A percentile compares a stretch with the other conserved stretches of the same genome.
Conservation (phyloP, 2,797 vertebrate genomes). For the Diceros bicornis region DNA sequence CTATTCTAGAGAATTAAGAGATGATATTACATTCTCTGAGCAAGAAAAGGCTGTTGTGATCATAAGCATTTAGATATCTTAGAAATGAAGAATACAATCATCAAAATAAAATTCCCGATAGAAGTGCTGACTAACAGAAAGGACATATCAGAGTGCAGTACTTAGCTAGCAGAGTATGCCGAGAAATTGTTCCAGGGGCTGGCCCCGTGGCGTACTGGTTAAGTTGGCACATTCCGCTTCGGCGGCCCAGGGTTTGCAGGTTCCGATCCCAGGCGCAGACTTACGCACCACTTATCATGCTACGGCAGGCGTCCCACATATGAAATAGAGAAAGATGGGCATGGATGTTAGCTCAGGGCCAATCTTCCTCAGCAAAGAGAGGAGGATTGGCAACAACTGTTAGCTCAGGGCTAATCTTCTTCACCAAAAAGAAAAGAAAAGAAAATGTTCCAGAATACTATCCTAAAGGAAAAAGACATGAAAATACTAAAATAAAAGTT, state of each 20-base stretch:
- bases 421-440: not conserved
- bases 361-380: too few relatives aligned
- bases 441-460: not conserved
- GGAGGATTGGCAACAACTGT: too few relatives aligned
- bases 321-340: too few relatives aligned
- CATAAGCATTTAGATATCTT: not conserved
- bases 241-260: too few relatives aligned
- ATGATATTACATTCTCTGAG: not conserved
- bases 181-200: not conserved
- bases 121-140: not conserved
- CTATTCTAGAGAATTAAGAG: not conserved
- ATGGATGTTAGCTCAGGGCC: too few relatives aligned
- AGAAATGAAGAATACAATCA: not conserved
- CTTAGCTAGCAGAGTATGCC: not conserved
- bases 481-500: slow-evolving; percentile 22
- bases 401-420: too few relatives aligned
- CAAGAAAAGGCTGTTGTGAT: not conserved
- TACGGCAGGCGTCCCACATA: too few relatives aligned
- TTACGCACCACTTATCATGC: too few relatives aligned
- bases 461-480: slow-evolving; percentile 31
- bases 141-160: not conserved
- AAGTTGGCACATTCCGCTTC: too few relatives aligned
- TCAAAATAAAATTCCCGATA: not conserved
- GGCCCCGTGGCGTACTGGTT: too few relatives aligned
- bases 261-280: too few relatives aligned